Base-by-base conservation (phyloP, 2,888 invertebrate species). In the Agelastica alni region DNA sequence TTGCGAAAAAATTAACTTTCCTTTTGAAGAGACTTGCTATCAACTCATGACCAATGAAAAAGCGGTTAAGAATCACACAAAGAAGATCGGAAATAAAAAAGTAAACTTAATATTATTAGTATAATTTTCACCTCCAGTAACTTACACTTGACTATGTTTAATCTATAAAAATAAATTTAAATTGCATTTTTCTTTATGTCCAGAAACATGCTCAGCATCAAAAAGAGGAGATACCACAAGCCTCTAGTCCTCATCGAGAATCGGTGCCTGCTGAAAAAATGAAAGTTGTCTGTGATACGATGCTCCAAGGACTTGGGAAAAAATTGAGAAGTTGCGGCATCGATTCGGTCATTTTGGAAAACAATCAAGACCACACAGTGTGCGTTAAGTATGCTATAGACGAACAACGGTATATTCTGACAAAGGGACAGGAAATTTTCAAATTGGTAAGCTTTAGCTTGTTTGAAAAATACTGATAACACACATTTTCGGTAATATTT, bases 271-370 rank as follows among this genome's bases (percentile, higher is more conserved):
- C 75, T 9, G 62, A 68, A 22, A 61, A 72, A 44, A 52, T 79
- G 6, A 71, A 71, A 67, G 67, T 85, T 28, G 81, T 86, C 16
- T 85, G 85, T 66, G 86, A 87, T 73, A 81, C 80, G 3, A 82
- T 80, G 80, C 62, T 84, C 7, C 79, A 78, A 61, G 81, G 84
- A 6, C 72, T 88, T 37, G 84, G 83, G 1, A 80, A 79, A 75
- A 84, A 80, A 73, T 81, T 85, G 72, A 82, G 85, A 65, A 83
- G 80, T 67, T 84, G 80, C 72, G 88, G 83, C 57, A 82, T 82
- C 53, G 86, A 85, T 70, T 82, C 81, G 48, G 75, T 75, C 64
- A 78, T 82, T 51, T 64, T 84, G 51, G 79, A 81, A 32, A 79
- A 74, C 53, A 70, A 77, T 58, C 74, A 77, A 9, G 76, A 79